Evolutionary conservation across 2,797 vertebrate species (phyloP).

Genomic region (Phoebastria nigripes): DNA sequence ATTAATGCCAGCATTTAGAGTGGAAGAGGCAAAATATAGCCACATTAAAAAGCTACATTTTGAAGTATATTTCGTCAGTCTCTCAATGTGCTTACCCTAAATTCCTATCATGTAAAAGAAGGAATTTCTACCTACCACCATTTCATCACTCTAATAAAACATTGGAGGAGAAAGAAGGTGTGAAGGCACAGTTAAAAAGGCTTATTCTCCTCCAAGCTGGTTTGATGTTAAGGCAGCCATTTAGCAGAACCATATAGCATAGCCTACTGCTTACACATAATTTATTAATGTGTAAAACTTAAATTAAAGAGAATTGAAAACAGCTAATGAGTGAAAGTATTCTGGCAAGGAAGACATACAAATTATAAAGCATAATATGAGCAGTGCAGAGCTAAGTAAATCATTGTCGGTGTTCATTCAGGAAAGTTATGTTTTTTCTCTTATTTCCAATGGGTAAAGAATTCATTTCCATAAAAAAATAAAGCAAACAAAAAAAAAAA

Average conservation of each 20-base stretch:
- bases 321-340: slow-evolving; percentile 9
- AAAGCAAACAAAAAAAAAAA: neutral
- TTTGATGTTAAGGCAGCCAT: neutral
- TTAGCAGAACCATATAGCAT: neutral
- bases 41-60: neutral
- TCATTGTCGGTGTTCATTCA: neutral
- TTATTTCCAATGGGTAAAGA: neutral
- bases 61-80: neutral
- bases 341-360: slow-evolving; percentile 13
- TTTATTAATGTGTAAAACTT: slow-evolving; percentile 58
- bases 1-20: neutral
- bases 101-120: neutral
- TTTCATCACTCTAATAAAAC: neutral
- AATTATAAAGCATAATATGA: slow-evolving; percentile 6
- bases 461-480: neutral
- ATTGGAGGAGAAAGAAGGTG: neutral
- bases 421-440: neutral
- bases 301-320: slow-evolving; percentile 42
- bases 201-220: neutral
- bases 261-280: slow-evolving; percentile 1
- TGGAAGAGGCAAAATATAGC: neutral
- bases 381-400: neutral
- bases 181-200: neutral
- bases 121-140: neutral
- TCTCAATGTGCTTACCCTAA: neutral